Evolutionary conservation across 2,888 invertebrate genomes (phyloP), one percentile per base, ranked within the genome.

Genomic region (Steinernema scapterisci): DNA sequence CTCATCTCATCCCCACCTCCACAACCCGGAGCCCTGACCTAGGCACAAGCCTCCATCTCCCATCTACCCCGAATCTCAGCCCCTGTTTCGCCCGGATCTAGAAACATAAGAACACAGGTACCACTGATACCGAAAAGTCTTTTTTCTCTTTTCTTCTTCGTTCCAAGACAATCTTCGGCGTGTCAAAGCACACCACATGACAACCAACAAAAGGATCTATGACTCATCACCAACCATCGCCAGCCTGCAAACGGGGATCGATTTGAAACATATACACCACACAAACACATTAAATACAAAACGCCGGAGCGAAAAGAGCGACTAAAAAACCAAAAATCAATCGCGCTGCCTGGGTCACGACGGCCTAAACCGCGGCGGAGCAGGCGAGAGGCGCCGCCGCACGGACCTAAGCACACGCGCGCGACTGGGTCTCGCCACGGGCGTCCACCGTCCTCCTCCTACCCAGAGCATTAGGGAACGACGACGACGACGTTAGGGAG

Each of bases 281-380:
- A 48, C 48, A 48, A 48, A 48, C 48, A 48, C 16, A n/a, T 19
- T 16, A 63, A 31, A 31, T 63, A 16, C 31, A 16, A 63, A 63
- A 31, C 27, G 23, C 3, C 48, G 19, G 16, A 48, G 13, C 48
- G 48, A 48, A 16, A 48, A 11, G 9, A 44, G 7, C 54, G 54
- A 25, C 54, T n/a, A 54, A 21, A 48, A 54, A 63, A 63, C 27
- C 63, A 63, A 63, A 63, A 63, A 63, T 31, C 63, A 63, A 63
- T 63, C 19, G 38, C 38, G 9, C 9, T 9, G 38, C 38, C 38
- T 38, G 38, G 38, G 38, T 38, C 38, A 38, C 38, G 38, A 38
- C 38, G 38, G 38, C 38, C 38, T 38, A 38, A 38, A 38, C 5
- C n/a, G n/a, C n/a, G n/a, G n/a, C n/a, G 9, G 38, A 38, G 38